These are phyloP conservation scores for Doris montereyensis DNA, from an alignment of 2,888 invertebrate genomes.

Conservation along the genomic window DNA sequence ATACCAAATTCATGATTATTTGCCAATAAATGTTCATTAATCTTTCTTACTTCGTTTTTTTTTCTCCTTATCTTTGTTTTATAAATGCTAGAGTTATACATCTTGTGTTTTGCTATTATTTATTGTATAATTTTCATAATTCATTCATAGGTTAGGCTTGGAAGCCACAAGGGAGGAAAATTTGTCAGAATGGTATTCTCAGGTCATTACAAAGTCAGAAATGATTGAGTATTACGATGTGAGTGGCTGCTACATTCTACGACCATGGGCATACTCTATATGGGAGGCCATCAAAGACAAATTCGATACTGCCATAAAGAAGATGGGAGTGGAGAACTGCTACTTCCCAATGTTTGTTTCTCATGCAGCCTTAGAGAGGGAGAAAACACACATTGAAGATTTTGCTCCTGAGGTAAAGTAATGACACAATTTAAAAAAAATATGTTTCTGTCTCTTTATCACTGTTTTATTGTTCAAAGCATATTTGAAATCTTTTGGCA, in stretches of 20 bases:
- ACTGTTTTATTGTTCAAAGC: too few relatives aligned
- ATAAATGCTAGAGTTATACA: too few relatives aligned
- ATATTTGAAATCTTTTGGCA: too few relatives aligned
- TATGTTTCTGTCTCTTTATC: too few relatives aligned
- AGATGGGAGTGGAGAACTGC: slow-evolving; percentile 94
- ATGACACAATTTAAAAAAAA: too few relatives aligned
- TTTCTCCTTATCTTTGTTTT: too few relatives aligned
- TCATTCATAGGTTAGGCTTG: slow-evolving; percentile 87
- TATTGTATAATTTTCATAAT: too few relatives aligned
- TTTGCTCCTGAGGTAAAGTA: slow-evolving; percentile 98
- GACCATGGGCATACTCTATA: slow-evolving; percentile 96
- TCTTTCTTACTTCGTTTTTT: too few relatives aligned
- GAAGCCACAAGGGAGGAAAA: slow-evolving; percentile 94
- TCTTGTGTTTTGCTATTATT: too few relatives aligned
- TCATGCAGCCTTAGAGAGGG: slow-evolving; percentile 88
- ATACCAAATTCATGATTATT: too few relatives aligned
- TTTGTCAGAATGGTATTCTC: slow-evolving; percentile 97
- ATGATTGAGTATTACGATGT: slow-evolving; percentile 99
- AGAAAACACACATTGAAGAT: slow-evolving; percentile 97
- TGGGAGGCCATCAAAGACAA: slow-evolving; percentile 93
- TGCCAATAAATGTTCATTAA: too few relatives aligned
- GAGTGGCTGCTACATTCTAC: slow-evolving; percentile 97
- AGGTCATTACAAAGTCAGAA: slow-evolving; percentile 91
- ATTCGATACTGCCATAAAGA: slow-evolving; percentile 89
- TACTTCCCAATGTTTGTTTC: slow-evolving; percentile 99